phyloP scores from a whole-genome alignment of 2,797 vertebrate species.

The Valencia hispanica region DNA sequence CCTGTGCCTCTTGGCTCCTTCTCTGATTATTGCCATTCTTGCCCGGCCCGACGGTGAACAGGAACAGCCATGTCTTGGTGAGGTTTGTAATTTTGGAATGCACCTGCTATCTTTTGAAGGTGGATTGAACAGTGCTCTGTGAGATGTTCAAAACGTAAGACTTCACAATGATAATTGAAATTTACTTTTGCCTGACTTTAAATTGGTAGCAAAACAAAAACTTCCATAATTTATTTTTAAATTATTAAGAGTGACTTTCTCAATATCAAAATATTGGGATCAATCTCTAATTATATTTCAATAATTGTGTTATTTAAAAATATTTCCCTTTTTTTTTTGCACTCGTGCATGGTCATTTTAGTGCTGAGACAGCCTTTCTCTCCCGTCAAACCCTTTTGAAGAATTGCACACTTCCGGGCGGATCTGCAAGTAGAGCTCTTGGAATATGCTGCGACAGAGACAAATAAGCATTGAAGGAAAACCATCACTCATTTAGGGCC shows the following conservation, averaged over 20 bases:
- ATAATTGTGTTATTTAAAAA: not conserved
- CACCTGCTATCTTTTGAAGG: too few species aligned
- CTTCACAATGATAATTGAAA: too few species aligned
- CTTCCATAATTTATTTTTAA: not conserved
- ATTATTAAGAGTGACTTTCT: not conserved
- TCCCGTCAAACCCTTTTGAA: conserved; percentile 18
- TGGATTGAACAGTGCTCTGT: too few species aligned
- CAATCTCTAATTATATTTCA: not conserved
- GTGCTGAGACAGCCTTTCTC: conserved; percentile 8
- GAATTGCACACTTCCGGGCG: conserved; percentile 8
- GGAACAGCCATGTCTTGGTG: not conserved
- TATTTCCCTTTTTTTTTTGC: conserved; percentile 2
- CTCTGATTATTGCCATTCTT: not conserved
- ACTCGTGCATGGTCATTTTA: conserved; percentile 13
- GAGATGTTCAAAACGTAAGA: too few species aligned
- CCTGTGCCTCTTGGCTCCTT: not conserved
- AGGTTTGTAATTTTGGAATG: too few species aligned
- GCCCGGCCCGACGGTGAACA: not conserved
- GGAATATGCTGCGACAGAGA: conserved; percentile 26
- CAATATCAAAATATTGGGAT: not conserved
- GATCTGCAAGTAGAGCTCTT: conserved; percentile 16
- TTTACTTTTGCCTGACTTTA: too few species aligned
- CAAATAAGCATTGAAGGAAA: conserved; percentile 32
- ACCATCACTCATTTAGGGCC: conserved; percentile 30
- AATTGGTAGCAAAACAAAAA: not conserved